Evolutionary conservation across 2,113 vertebrate genomes (phyloP).

Genomic region (Sinocyclocheilus rhinocerous): DNA sequence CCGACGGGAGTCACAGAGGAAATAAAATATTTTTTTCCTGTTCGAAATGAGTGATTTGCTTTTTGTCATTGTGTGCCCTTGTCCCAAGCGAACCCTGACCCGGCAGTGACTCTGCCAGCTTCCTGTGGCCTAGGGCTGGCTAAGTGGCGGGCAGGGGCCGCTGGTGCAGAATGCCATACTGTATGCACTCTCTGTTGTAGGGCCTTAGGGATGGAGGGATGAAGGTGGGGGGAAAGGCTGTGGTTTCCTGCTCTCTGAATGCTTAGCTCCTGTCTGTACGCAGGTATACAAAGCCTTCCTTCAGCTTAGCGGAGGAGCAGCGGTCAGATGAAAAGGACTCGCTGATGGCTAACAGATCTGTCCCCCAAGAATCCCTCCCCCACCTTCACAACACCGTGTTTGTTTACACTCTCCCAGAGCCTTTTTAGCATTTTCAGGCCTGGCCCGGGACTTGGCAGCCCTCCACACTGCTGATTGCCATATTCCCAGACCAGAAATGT

Average conservation of each 20-base stretch:
- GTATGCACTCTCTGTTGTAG: constrained; percentile 63
- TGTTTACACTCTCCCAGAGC: constrained; percentile 83
- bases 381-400: constrained; percentile 75
- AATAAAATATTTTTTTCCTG: constrained; percentile 67
- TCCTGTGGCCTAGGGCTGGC: constrained; percentile 63
- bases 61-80: constrained; percentile 51
- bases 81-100: constrained; percentile 58
- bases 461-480: constrained; percentile 83
- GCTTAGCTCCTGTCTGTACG: constrained; percentile 78
- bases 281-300: constrained; percentile 92
- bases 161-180: constrained; percentile 68
- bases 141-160: constrained; percentile 66
- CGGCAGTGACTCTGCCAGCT: constrained; percentile 61
- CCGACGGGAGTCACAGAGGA: constrained; percentile 73
- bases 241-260: constrained; percentile 81
- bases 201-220: constrained; percentile 59
- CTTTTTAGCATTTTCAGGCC: constrained; percentile 78
- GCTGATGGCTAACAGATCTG: constrained; percentile 95
- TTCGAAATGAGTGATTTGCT: constrained; percentile 37
- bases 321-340: constrained; percentile 86
- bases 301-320: constrained; percentile 76
- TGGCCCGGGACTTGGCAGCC: constrained; percentile 77
- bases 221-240: constrained; percentile 64
- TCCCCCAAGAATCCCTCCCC: constrained; percentile 81
- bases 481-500: constrained; percentile 85